Percentiles rank a stretch among this genome's conserved stretches.
Evolutionary conservation across 2,113 vertebrate species (phyloP).

Genomic region (Gnathonemus echidnorhynchus): DNA sequence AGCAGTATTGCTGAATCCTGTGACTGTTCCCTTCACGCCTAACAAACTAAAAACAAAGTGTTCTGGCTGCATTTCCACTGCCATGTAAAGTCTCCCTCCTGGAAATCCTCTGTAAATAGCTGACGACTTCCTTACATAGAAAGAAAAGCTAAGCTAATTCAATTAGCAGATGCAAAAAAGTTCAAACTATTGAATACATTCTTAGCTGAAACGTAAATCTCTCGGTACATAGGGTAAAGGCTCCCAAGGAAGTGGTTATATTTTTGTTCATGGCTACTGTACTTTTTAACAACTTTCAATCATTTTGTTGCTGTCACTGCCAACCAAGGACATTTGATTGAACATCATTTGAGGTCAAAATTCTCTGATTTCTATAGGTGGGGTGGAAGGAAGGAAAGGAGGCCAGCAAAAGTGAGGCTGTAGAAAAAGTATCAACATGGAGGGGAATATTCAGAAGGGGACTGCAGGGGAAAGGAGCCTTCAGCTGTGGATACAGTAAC

Average conservation of each 20-base stretch:
- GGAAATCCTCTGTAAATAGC: not conserved
- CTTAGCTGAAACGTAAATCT: not conserved
- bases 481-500: not conserved
- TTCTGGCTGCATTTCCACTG: not conserved
- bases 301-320: not conserved
- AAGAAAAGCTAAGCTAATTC: not conserved
- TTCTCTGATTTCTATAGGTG: not conserved
- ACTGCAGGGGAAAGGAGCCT: not conserved
- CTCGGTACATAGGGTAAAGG: not conserved
- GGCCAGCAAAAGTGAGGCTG: not conserved
- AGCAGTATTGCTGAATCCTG: not conserved
- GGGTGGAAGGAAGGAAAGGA: not conserved
- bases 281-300: not conserved
- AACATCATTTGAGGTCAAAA: not conserved
- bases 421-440: not conserved
- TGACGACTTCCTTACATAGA: not conserved
- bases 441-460: not conserved
- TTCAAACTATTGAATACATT: not conserved
- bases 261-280: not conserved
- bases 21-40: not conserved
- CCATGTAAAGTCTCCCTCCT: not conserved
- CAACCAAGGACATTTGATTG: not conserved
- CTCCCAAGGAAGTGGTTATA: not conserved
- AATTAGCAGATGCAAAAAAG: not conserved
- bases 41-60: not conserved